Evolutionary conservation across 1,140 invertebrate genomes (phyloP).

Genomic region (Acromyrmex charruanus): DNA sequence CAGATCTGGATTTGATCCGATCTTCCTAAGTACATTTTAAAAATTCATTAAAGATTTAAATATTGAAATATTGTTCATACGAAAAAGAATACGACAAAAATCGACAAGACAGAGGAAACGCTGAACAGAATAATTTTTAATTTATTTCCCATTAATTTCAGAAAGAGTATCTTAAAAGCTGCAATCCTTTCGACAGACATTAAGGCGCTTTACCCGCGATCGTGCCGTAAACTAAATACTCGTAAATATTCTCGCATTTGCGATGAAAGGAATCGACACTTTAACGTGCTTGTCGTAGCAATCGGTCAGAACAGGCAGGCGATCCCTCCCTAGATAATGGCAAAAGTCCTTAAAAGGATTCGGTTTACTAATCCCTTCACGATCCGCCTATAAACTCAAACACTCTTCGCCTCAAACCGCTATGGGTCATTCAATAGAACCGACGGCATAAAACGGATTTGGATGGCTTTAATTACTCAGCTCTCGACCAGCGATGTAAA

Average conservation of each 20-base stretch:
- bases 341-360: conserved; percentile 74
- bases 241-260: conserved; percentile 54
- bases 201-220: conserved; percentile 19
- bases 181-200: conserved; percentile 1
- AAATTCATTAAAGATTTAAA: background rate
- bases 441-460: conserved; percentile 74
- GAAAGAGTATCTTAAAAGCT: conserved; percentile 4
- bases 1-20: too few relatives aligned
- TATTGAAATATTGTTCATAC: background rate
- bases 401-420: conserved; percentile 71
- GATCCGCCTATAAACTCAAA: conserved; percentile 74
- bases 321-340: conserved; percentile 66
- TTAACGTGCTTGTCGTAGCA: conserved; percentile 16
- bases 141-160: conserved; percentile 12
- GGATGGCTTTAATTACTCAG: conserved; percentile 82
- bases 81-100: background rate
- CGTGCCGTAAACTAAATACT: conserved; percentile 8
- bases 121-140: background rate
- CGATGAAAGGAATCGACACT: conserved; percentile 40
- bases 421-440: conserved; percentile 72
- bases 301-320: conserved; percentile 45
- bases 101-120: background rate
- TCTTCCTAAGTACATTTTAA: too few relatives aligned
- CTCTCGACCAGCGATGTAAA: conserved; percentile 80
- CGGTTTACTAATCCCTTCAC: conserved; percentile 78